Conservation (phyloP, 1,140 invertebrate species). For the Colletes gigas region DNA sequence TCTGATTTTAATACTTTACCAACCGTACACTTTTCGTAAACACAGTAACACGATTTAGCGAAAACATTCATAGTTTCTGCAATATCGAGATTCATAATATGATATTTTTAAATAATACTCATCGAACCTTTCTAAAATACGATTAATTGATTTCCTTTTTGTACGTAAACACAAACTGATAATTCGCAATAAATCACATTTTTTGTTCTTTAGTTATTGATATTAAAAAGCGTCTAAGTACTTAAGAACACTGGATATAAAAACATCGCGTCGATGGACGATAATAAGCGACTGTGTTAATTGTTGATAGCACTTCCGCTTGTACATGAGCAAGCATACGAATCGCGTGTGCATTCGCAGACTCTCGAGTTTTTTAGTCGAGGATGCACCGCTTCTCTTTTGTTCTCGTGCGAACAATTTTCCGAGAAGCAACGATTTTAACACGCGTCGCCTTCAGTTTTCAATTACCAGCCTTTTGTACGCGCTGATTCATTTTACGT, state of each 20-base stretch:
- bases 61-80: too few relatives aligned
- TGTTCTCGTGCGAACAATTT: neutral
- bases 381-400: neutral
- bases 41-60: too few relatives aligned
- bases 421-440: neutral
- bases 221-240: neutral
- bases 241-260: neutral
- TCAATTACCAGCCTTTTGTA: conserved; percentile 27
- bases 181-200: too few relatives aligned
- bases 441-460: neutral
- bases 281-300: neutral
- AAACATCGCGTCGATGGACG: neutral
- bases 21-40: too few relatives aligned
- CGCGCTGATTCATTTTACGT: conserved; percentile 47
- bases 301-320: neutral
- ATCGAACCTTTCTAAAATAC: too few relatives aligned
- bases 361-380: neutral
- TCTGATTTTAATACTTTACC: neutral
- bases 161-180: too few relatives aligned
- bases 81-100: too few relatives aligned
- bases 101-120: too few relatives aligned
- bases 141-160: too few relatives aligned
- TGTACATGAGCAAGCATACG: neutral
- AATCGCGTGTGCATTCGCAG: too few relatives aligned
- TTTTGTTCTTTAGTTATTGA: neutral